phyloP scores from a whole-genome alignment of 92 coral and sea anemone genomes.

The Epizoanthus rinbou region DNA sequence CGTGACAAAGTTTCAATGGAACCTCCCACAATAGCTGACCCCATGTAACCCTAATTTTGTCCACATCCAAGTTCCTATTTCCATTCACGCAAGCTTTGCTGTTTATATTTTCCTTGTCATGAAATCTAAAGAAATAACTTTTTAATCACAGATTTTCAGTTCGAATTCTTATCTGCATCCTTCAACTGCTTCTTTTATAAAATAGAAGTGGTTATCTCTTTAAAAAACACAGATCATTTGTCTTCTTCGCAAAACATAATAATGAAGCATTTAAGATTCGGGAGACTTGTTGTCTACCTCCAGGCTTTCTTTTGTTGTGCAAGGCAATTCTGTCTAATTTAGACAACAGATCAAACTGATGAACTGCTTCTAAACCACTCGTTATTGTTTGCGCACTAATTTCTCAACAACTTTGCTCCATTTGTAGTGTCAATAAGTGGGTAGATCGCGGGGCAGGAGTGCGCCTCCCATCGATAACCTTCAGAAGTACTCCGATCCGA shows the following conservation, averaged over 20 bases:
- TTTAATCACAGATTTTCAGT: background rate
- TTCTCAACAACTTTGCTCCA: constrained; percentile 32
- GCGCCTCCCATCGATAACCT: constrained; percentile 33
- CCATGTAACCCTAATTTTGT: background rate
- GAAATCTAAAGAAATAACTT: constrained; percentile 1
- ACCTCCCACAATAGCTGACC: background rate
- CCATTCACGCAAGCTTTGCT: constrained; percentile 22
- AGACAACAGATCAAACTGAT: constrained; percentile 35
- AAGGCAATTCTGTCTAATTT: constrained; percentile 25
- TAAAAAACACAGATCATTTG: constrained; percentile 13
- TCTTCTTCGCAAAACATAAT: background rate
- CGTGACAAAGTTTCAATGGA: constrained; percentile 5
- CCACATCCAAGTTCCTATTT: background rate
- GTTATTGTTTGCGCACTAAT: constrained; percentile 33
- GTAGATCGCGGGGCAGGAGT: constrained; percentile 13
- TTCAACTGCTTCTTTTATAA: background rate
- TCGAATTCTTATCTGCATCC: background rate
- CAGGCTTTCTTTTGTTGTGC: constrained; percentile 34
- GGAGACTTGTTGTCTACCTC: constrained; percentile 43
- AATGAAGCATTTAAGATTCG: background rate
- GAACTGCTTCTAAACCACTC: constrained; percentile 26
- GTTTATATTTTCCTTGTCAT: constrained; percentile 4
- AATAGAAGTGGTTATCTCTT: constrained; percentile 18
- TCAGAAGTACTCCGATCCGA: constrained; percentile 11
- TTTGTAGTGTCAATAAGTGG: constrained; percentile 45